A percentile compares a stretch with the other conserved stretches of the same genome.
These are phyloP conservation scores for Craterocephalus amniculus DNA, from an alignment of 2,797 vertebrate species.

Conservation along the genomic window DNA sequence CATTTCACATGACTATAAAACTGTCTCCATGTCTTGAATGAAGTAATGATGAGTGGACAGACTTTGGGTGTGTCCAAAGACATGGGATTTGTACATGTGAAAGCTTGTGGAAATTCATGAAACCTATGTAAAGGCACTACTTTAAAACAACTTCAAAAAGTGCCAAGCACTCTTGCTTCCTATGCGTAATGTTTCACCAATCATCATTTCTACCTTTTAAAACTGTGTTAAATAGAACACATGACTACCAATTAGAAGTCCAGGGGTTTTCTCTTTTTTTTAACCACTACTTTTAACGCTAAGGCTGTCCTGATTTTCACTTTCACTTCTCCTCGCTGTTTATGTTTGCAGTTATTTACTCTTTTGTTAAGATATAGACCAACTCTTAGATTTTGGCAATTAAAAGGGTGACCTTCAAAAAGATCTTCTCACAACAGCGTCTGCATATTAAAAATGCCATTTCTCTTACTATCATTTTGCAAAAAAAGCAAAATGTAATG, in stretches of 20 bases:
- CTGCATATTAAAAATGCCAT: neutral
- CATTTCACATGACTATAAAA: neutral
- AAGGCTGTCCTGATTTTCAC: neutral
- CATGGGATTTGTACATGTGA: neutral
- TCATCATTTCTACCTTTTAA: too few species aligned
- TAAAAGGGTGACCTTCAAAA: neutral
- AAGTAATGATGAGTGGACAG: neutral
- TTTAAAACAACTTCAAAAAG: too few species aligned
- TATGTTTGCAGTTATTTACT: too few species aligned
- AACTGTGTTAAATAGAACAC: too few species aligned
- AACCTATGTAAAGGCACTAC: too few species aligned
- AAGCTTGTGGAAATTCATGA: neutral
- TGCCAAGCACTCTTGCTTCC: too few species aligned
- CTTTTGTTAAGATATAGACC: neutral
- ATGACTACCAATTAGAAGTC: neutral
- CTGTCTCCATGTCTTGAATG: neutral
- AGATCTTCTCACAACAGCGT: neutral
- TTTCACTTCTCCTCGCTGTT: neutral
- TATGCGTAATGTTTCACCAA: too few species aligned
- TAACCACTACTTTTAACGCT: neutral
- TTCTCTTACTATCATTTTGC: neutral
- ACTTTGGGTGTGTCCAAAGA: neutral
- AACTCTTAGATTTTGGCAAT: neutral
- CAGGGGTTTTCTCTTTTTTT: neutral
- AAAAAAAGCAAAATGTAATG: neutral